A percentile compares a stretch with the other conserved stretches of the same genome.
These are phyloP conservation scores for Papilio demoleus DNA, from an alignment of 2,888 invertebrate species.

Conservation along the genomic window DNA sequence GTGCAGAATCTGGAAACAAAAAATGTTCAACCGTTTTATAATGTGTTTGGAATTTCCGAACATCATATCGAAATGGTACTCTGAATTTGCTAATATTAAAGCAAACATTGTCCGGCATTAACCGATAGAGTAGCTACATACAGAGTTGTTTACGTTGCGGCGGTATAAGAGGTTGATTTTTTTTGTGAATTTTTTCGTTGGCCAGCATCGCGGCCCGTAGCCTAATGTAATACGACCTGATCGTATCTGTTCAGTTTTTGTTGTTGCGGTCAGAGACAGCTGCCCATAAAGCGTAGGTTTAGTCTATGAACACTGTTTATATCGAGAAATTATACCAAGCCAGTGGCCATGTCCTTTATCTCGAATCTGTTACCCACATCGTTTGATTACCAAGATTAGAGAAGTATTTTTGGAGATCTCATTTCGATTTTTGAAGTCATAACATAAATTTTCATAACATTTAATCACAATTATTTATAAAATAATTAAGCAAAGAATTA, in stretches of 20 bases:
- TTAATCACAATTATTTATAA: constrained; percentile 7
- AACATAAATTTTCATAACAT: constrained; percentile 7
- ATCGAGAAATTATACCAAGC: constrained; percentile 46
- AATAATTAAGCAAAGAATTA: constrained; percentile 7
- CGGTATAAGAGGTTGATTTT: constrained; percentile 57
- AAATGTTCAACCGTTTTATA: background rate
- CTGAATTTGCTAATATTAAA: background rate
- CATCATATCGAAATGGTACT: too few species aligned
- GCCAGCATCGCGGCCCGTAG: constrained; percentile 62
- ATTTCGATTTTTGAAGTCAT: constrained; percentile 16
- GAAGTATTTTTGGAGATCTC: constrained; percentile 21
- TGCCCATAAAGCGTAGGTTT: constrained; percentile 62
- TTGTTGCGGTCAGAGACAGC: constrained; percentile 79
- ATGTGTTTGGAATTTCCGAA: constrained; percentile 22
- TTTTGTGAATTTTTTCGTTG: constrained; percentile 64
- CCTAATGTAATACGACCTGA: constrained; percentile 81
- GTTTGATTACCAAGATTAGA: constrained; percentile 32
- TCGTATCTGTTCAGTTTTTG: constrained; percentile 79
- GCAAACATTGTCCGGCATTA: constrained; percentile 23
- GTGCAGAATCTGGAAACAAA: too few species aligned
- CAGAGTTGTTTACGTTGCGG: constrained; percentile 65
- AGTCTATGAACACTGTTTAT: constrained; percentile 65
- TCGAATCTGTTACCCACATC: constrained; percentile 37
- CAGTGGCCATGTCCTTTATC: constrained; percentile 40
- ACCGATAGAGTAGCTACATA: constrained; percentile 22